These are phyloP conservation scores for Hydrotaea cyrtoneurina DNA, from an alignment of 2,888 invertebrate species.

Conservation along the genomic window DNA sequence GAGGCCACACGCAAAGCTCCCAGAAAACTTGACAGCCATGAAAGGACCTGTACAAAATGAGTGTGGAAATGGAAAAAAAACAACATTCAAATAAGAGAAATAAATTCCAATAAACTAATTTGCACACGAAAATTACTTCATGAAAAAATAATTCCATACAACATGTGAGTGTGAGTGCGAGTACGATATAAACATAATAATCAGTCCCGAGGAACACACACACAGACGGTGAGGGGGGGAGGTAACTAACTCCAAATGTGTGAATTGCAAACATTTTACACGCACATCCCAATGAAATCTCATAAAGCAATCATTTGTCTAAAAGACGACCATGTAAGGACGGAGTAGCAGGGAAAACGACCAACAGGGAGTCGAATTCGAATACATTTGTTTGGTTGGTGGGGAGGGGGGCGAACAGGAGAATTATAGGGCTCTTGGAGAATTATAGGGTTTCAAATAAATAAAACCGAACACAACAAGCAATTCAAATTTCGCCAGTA, in stretches of 20 bases:
- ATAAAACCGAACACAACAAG: slow-evolving; percentile 17
- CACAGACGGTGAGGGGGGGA: not conserved
- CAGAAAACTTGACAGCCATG: slow-evolving; percentile 23
- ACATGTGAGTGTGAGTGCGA: slow-evolving; percentile 19
- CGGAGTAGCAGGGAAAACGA: not conserved
- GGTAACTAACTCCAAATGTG: not conserved
- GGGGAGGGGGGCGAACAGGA: not conserved
- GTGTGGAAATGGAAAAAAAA: not conserved
- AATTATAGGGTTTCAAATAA: slow-evolving; percentile 55
- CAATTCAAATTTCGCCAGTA: slow-evolving; percentile 42
- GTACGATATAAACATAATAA: slow-evolving; percentile 40
- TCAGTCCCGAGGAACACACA: not conserved
- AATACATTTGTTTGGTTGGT: too few relatives aligned
- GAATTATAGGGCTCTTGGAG: slow-evolving; percentile 52
- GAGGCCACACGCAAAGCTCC: slow-evolving; percentile 52
- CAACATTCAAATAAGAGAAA: slow-evolving; percentile 70
- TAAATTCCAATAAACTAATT: slow-evolving; percentile 79
- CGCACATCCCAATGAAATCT: slow-evolving; percentile 42
- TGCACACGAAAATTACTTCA: slow-evolving; percentile 72
- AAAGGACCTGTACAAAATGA: slow-evolving; percentile 46
- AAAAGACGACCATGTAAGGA: not conserved
- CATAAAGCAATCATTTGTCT: slow-evolving; percentile 39
- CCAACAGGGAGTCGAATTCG: not conserved
- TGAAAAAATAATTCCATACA: slow-evolving; percentile 57
- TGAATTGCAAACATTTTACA: slow-evolving; percentile 46